Conservation (phyloP, 2,113 vertebrate genomes). For the Narcine bancroftii region DNA sequence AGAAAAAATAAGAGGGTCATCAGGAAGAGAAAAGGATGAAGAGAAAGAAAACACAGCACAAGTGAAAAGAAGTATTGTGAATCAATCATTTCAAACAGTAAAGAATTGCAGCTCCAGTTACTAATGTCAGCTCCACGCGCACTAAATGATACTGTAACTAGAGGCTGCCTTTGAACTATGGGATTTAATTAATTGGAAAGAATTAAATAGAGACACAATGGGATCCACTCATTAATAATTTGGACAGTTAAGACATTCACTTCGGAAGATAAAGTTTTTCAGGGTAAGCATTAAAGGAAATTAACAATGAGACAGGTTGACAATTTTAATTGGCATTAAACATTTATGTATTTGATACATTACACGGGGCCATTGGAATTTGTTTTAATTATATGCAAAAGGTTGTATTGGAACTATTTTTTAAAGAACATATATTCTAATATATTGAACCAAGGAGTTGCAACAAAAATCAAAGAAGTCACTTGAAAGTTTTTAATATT, state of each 20-base stretch:
- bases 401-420: background rate
- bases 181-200: constrained; percentile 30
- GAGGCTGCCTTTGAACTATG: background rate
- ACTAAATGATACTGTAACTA: background rate
- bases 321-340: constrained; percentile 21
- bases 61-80: background rate
- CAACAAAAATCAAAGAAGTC: background rate
- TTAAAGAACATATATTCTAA: constrained; percentile 5
- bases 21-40: background rate
- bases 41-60: background rate
- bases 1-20: background rate
- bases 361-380: background rate
- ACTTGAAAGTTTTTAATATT: constrained; percentile 24
- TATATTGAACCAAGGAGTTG: constrained; percentile 9
- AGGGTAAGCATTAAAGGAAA: background rate
- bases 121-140: background rate
- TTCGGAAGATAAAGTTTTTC: constrained; percentile 3
- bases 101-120: background rate
- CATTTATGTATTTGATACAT: background rate
- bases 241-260: background rate
- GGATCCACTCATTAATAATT: constrained; percentile 33
- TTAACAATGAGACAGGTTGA: background rate
- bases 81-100: background rate
- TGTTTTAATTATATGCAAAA: constrained; percentile 1
- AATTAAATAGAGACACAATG: background rate